Percentiles rank a stretch among this genome's conserved stretches.
Conservation (phyloP, 2,797 vertebrate species). For the Lateolabrax maculatus region DNA sequence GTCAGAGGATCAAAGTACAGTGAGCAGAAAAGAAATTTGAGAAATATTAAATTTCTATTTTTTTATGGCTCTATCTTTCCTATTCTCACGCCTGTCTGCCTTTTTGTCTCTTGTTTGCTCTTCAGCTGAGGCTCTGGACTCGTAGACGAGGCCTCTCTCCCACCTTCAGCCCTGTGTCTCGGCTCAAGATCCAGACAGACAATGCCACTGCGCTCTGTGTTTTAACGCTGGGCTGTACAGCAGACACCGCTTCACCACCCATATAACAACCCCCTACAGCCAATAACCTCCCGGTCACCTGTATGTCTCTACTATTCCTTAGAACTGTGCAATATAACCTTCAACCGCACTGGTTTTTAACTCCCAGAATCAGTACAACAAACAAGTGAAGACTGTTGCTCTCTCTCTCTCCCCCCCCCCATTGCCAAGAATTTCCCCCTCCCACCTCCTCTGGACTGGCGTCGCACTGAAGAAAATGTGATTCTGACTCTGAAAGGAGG, state of each 20-base stretch:
- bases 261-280: conserved; percentile 54
- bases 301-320: conserved; percentile 60
- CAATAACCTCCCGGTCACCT: conserved; percentile 58
- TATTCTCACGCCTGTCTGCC: background rate
- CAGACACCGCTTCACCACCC: conserved; percentile 68
- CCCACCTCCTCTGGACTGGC: conserved; percentile 51
- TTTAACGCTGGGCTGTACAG: conserved; percentile 55
- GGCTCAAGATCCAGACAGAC: conserved; percentile 60
- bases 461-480: conserved; percentile 58
- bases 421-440: conserved; percentile 77
- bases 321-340: conserved; percentile 77
- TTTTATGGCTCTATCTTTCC: background rate
- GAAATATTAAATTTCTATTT: background rate
- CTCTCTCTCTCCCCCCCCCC: conserved; percentile 50
- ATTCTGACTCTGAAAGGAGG: conserved; percentile 63
- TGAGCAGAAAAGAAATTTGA: background rate
- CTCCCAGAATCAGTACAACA: conserved; percentile 62
- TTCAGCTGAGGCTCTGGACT: conserved; percentile 83
- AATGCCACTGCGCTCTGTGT: conserved; percentile 52
- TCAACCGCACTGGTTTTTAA: conserved; percentile 44
- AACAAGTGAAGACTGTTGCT: conserved; percentile 63
- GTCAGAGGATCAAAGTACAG: conserved; percentile 19
- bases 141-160: conserved; percentile 68
- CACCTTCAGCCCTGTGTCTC: conserved; percentile 46
- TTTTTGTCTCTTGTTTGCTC: conserved; percentile 18